Base-by-base conservation (phyloP, 2,888 invertebrate genomes). In the Hirtodrosophila confusa region DNA sequence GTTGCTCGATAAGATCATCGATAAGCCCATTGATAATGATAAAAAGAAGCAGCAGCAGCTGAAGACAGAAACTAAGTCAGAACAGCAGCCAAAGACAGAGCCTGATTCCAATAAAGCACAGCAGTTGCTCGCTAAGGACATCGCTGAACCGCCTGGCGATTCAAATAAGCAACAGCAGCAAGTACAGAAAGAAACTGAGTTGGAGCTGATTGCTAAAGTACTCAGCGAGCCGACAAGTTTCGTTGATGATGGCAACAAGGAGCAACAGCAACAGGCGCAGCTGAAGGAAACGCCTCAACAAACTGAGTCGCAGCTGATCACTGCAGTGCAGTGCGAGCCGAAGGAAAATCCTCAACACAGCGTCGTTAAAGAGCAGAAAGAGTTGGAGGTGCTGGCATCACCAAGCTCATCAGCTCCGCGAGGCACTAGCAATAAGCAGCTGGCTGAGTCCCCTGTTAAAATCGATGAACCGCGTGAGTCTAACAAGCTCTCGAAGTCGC, bases 141-240 rank as follows among this genome's bases (percentile, higher is more conserved):
- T 1, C 17, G 17, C 1, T 1, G 17, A 17, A 17, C 17, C 17
- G 1, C 17, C 17, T 17, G 17, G 17, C 17, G 17, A 1, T 17
- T 17, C 17, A 17, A 17, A 1, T 17, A 17, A 17, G 17, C 17
- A 17, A 17, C 17, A 17, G 17, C 17, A 17, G 17, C 17, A 17
- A 17, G 17, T 17, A 17, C 17, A 17, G 17, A 17, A 17, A 2
- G 17, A 17, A 17, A 17, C 17, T 17, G 50, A 40, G 5, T 17
- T 10, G 0, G 10, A 53, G 3, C 5, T 29, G 12, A 69, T 49
- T 10, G 10, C 40, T n/a, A 39, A 44, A 44, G 3, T 23, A 5
- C 17, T 11, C 1, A 47, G 8, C 6, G 45, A 58, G 3, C 23
- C 11, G 4, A n/a, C 43, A 23, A 37, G 8, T 37, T 12, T 24